Conservation (phyloP, 2,888 invertebrate genomes). For the Meandrusa payeni region DNA sequence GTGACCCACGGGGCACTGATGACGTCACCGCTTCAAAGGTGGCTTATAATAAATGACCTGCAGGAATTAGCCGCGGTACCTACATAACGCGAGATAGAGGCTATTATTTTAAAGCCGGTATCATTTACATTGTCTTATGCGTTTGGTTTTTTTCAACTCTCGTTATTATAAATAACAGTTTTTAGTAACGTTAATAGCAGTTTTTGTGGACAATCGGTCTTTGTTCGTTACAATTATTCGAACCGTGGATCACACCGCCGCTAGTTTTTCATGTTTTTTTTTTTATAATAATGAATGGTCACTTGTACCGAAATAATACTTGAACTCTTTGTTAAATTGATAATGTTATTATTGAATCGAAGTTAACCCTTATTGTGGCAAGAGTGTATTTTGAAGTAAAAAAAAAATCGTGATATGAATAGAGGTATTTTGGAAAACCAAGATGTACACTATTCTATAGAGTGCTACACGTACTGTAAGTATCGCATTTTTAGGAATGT, state of each 20-base stretch:
- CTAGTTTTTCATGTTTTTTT: no score
- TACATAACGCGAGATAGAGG: slow-evolving; percentile 22
- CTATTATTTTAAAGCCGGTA: slow-evolving; percentile 24
- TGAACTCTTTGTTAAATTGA: no score
- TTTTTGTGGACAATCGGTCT: slow-evolving; percentile 21
- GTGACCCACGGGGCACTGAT: slow-evolving; percentile 31
- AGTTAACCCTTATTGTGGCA: no score
- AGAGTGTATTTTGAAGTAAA: no score
- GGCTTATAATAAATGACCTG: slow-evolving; percentile 43
- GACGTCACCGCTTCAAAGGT: slow-evolving; percentile 45
- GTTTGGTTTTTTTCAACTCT: slow-evolving; percentile 11
- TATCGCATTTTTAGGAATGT: no score
- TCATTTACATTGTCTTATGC: slow-evolving; percentile 25
- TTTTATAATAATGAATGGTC: no score
- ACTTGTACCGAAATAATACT: no score
- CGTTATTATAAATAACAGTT: slow-evolving; percentile 21
- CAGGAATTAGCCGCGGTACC: slow-evolving; percentile 37
- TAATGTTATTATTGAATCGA: no score
- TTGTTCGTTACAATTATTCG: slow-evolving; percentile 20
- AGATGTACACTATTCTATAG: no score
- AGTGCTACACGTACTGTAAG: no score
- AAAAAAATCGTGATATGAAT: no score
- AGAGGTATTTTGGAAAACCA: no score
- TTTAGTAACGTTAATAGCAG: slow-evolving; percentile 21
- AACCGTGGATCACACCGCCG: not conserved